A percentile compares a stretch with the other conserved stretches of the same genome.
These are phyloP conservation scores for Plebejus melissa DNA, from an alignment of 2,888 invertebrate species.

Conservation along the genomic window DNA sequence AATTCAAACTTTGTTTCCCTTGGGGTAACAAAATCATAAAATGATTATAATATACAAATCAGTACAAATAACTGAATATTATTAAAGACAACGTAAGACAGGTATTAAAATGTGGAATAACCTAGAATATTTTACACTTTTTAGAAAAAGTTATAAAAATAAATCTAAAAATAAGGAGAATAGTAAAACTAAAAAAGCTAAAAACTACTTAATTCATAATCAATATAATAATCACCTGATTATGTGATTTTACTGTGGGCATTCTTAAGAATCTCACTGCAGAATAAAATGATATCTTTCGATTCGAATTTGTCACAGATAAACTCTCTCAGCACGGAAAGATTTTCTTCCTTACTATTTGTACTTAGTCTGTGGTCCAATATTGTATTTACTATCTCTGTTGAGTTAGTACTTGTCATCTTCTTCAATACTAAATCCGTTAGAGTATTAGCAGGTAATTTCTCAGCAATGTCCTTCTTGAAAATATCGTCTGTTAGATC, in stretches of 20 bases:
- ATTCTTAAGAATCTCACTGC: slow-evolving; percentile 53
- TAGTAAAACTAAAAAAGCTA: background rate
- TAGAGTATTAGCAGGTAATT: slow-evolving; percentile 42
- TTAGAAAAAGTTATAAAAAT: background rate
- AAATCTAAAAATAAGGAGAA: background rate
- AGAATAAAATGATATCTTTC: slow-evolving; percentile 54
- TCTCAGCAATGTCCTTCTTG: slow-evolving; percentile 48
- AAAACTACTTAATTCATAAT: slow-evolving; percentile 11
- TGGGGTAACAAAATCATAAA: background rate
- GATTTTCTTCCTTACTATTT: slow-evolving; percentile 39
- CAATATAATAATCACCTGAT: background rate
- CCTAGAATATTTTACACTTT: background rate
- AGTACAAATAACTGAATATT: background rate
- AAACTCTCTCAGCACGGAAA: slow-evolving; percentile 50
- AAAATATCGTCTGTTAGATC: slow-evolving; percentile 45
- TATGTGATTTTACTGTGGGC: slow-evolving; percentile 46
- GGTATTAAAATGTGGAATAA: background rate
- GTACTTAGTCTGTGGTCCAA: slow-evolving; percentile 40
- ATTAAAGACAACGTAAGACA: background rate
- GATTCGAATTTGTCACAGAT: slow-evolving; percentile 49
- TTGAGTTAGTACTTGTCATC: slow-evolving; percentile 41
- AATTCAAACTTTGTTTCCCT: background rate
- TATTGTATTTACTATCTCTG: slow-evolving; percentile 43
- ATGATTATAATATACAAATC: slow-evolving; percentile 1
- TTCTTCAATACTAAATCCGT: slow-evolving; percentile 46